These are phyloP conservation scores for Cheumatopsyche charites DNA, from an alignment of 1,140 invertebrate genomes.

Conservation along the genomic window DNA sequence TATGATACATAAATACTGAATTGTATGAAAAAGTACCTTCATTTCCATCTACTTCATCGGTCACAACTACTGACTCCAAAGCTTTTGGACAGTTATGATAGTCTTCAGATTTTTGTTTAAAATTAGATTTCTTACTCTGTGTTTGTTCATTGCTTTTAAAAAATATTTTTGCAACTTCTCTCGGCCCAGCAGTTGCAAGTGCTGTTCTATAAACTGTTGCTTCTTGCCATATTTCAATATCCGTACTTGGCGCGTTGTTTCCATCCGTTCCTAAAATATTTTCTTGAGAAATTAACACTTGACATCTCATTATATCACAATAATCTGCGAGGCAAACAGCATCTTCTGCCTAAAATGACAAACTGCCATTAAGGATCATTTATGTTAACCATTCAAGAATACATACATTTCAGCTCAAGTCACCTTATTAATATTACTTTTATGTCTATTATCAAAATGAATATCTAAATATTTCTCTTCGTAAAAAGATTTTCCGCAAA, in stretches of 20 bases:
- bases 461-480: constrained; percentile 86
- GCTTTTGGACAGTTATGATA: constrained; percentile 46
- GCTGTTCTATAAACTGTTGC: constrained; percentile 70
- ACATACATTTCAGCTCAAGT: neutral
- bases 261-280: constrained; percentile 64
- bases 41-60: constrained; percentile 12
- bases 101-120: constrained; percentile 39
- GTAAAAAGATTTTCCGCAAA: constrained; percentile 92
- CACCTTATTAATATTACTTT: constrained; percentile 84
- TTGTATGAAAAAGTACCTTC: neutral
- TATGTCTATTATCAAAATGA: constrained; percentile 90
- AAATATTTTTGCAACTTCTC: constrained; percentile 52
- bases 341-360: constrained; percentile 77
- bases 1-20: neutral
- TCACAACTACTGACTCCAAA: constrained; percentile 30
- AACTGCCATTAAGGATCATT: neutral
- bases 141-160: constrained; percentile 44
- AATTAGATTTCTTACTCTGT: constrained; percentile 40
- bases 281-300: constrained; percentile 80
- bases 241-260: constrained; percentile 68
- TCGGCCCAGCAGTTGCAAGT: constrained; percentile 63
- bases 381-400: neutral
- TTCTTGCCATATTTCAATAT: constrained; percentile 78
- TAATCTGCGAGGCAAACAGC: constrained; percentile 91
- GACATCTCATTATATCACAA: constrained; percentile 94